phyloP scores from a whole-genome alignment of 2,113 vertebrate genomes.

The Marmota flaviventris region DNA sequence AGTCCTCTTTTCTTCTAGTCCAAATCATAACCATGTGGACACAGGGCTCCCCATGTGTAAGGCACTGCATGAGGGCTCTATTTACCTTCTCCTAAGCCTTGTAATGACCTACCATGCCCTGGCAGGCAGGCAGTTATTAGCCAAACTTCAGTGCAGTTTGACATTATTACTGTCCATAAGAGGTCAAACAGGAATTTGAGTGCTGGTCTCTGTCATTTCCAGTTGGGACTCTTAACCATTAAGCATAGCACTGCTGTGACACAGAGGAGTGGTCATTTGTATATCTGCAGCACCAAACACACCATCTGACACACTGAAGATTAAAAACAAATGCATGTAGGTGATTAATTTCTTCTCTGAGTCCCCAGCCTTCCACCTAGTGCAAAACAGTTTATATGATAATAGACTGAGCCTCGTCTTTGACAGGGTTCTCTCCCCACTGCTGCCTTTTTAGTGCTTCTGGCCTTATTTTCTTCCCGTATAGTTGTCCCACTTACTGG shows the following conservation, averaged over 20 bases:
- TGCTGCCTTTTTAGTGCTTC: no score
- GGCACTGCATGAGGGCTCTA: accelerated
- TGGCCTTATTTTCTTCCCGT: not conserved
- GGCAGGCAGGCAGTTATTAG: not conserved
- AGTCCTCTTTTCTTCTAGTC: not conserved
- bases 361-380: not conserved
- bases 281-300: not conserved
- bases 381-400: not conserved
- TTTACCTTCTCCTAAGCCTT: not conserved
- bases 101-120: not conserved
- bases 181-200: not conserved
- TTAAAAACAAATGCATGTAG: not conserved
- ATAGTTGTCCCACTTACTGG: not conserved
- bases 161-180: not conserved
- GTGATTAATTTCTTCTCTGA: not conserved
- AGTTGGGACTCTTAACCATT: not conserved
- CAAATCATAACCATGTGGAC: no score
- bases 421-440: no score
- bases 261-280: not conserved
- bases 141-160: not conserved
- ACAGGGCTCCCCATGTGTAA: not conserved
- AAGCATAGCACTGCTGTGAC: not conserved
- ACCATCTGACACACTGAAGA: not conserved
- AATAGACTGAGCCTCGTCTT: not conserved
- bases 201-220: not conserved